phyloP scores from a whole-genome alignment of 1,140 invertebrate species.

The Drosophila bocqueti region DNA sequence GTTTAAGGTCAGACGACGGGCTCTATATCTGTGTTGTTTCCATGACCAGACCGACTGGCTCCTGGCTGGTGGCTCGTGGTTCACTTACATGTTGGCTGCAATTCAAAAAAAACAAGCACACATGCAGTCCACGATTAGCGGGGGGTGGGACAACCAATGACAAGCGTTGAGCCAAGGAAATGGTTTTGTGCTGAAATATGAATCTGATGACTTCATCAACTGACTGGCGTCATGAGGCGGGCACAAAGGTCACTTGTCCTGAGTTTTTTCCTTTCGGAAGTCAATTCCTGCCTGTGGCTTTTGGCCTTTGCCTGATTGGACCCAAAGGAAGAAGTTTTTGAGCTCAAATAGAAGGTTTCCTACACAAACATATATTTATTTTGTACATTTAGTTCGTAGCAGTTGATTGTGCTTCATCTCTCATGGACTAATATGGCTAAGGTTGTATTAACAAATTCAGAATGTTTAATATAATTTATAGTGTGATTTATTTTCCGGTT shows the following conservation, averaged over 20 bases:
- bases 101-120: slow-evolving; percentile 14
- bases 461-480: background rate
- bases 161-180: slow-evolving; percentile 34
- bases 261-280: slow-evolving; percentile 8
- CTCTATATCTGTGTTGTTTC: slow-evolving; percentile 20
- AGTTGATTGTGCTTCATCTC: background rate
- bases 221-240: slow-evolving; percentile 41
- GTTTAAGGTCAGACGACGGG: slow-evolving; percentile 60
- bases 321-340: background rate
- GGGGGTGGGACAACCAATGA: background rate
- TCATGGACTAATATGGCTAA: slow-evolving; percentile 2
- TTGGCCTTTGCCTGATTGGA: slow-evolving; percentile 23
- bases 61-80: background rate
- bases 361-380: background rate
- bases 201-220: slow-evolving; percentile 66
- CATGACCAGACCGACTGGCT: slow-evolving; percentile 18
- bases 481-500: background rate
- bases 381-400: background rate
- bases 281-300: slow-evolving; percentile 10
- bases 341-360: background rate
- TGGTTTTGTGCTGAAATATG: slow-evolving; percentile 32
- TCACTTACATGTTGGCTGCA: slow-evolving; percentile 36
- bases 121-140: slow-evolving; percentile 23
- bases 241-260: slow-evolving; percentile 37
- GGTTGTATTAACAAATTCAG: background rate